Percentiles rank a stretch among this genome's conserved stretches.
These are phyloP conservation scores for Mythimna loreyi DNA, from an alignment of 2,888 invertebrate genomes.

Conservation along the genomic window DNA sequence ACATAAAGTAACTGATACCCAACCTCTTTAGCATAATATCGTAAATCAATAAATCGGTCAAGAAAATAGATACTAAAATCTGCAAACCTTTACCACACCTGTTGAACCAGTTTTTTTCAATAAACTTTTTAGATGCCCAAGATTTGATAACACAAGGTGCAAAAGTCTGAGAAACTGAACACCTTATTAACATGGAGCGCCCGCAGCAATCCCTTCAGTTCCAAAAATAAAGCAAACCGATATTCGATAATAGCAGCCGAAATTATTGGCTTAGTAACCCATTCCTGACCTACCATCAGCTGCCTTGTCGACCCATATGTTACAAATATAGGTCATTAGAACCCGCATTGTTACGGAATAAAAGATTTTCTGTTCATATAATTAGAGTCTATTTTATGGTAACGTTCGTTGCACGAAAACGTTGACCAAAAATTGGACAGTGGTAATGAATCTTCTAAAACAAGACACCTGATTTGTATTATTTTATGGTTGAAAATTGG, in stretches of 20 bases:
- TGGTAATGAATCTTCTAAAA: slow-evolving; percentile 82
- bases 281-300: slow-evolving; percentile 86
- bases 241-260: slow-evolving; percentile 81
- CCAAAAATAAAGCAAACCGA: slow-evolving; percentile 85
- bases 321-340: slow-evolving; percentile 87
- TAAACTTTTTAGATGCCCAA: slow-evolving; percentile 76
- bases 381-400: slow-evolving; percentile 58
- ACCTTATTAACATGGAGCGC: slow-evolving; percentile 82
- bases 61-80: slow-evolving; percentile 62
- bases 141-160: slow-evolving; percentile 87
- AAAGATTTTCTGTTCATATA: slow-evolving; percentile 47
- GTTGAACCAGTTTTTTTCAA: slow-evolving; percentile 78
- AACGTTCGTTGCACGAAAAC: slow-evolving; percentile 54
- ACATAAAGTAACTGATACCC: slow-evolving; percentile 25
- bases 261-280: slow-evolving; percentile 84
- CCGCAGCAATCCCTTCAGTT: slow-evolving; percentile 74
- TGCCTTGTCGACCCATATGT: slow-evolving; percentile 84
- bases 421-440: slow-evolving; percentile 69
- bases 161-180: slow-evolving; percentile 81
- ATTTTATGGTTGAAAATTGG: slow-evolving; percentile 77
- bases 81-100: slow-evolving; percentile 76
- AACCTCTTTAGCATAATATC: slow-evolving; percentile 32
- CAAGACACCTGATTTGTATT: slow-evolving; percentile 81
- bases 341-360: slow-evolving; percentile 54
- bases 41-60: slow-evolving; percentile 50